Conservation (phyloP, 2,888 invertebrate genomes). For the Drosophila helvetica region DNA sequence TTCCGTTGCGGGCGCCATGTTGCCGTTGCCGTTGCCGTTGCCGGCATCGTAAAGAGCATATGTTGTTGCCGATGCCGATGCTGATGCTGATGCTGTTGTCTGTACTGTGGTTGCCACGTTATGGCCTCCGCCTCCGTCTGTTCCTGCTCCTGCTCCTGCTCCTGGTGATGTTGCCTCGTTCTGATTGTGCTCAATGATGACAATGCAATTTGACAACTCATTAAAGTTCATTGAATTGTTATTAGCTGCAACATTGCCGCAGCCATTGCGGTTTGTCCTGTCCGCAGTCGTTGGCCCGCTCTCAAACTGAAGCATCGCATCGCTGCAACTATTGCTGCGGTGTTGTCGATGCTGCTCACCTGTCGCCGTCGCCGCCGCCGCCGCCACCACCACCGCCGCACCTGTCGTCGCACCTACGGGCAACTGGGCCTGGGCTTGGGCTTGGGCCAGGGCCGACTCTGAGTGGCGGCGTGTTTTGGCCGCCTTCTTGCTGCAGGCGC, state of each 20-base stretch:
- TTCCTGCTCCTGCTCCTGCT: constrained; percentile 25
- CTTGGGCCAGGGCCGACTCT: constrained; percentile 75
- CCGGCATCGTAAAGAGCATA: constrained; percentile 13
- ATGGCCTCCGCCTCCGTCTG: background rate
- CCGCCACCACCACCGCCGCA: constrained; percentile 31
- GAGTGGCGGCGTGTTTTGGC: constrained; percentile 80
- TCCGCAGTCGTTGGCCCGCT: constrained; percentile 14
- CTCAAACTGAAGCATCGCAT: constrained; percentile 40
- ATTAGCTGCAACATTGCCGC: constrained; percentile 64
- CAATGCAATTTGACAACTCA: constrained; percentile 84
- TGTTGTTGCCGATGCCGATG: constrained; percentile 31
- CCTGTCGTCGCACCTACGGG: constrained; percentile 19
- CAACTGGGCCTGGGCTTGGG: constrained; percentile 7
- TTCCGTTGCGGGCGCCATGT: constrained; percentile 52
- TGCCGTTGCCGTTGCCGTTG: constrained; percentile 25
- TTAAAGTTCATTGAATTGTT: constrained; percentile 84
- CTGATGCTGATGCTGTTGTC: constrained; percentile 20
- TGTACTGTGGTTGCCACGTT: constrained; percentile 16
- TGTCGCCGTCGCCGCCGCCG: constrained; percentile 52
- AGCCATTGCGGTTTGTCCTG: constrained; percentile 56
- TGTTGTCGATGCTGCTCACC: constrained; percentile 55
- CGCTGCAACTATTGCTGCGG: constrained; percentile 81
- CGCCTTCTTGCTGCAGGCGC: constrained; percentile 47
- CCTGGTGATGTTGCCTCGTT: constrained; percentile 55
- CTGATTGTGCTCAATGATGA: constrained; percentile 83